These are phyloP conservation scores for Campaea margaritaria DNA, from an alignment of 2,888 invertebrate genomes.

Conservation along the genomic window DNA sequence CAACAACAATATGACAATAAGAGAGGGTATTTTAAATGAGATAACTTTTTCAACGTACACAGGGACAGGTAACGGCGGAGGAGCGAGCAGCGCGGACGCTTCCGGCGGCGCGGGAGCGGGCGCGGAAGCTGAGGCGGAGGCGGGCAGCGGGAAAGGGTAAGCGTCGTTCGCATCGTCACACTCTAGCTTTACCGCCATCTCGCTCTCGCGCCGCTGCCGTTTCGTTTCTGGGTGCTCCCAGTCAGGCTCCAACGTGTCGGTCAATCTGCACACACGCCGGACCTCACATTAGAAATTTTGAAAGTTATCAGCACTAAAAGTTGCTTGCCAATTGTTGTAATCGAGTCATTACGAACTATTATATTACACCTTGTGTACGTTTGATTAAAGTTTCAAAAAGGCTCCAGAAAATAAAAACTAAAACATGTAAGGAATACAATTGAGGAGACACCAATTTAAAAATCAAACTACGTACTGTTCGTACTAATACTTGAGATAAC, in stretches of 20 bases:
- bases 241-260: constrained; percentile 73
- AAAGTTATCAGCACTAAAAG: constrained; percentile 7
- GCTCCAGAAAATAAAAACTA: neutral
- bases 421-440: neutral
- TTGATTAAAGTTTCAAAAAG: neutral
- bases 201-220: constrained; percentile 85
- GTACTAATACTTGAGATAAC: neutral
- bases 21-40: neutral
- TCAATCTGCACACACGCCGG: constrained; percentile 75
- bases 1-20: neutral
- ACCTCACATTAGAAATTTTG: constrained; percentile 45
- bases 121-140: constrained; percentile 51
- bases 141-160: constrained; percentile 86
- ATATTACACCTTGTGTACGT: constrained; percentile 14
- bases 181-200: constrained; percentile 89
- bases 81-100: constrained; percentile 43
- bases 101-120: constrained; percentile 62
- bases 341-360: neutral
- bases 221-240: constrained; percentile 80
- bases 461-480: neutral
- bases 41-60: constrained; percentile 53
- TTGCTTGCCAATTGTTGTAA: constrained; percentile 4
- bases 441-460: neutral
- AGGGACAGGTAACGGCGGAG: constrained; percentile 48
- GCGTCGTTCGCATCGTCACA: constrained; percentile 89